Conservation (phyloP, 2,113 vertebrate genomes). For the Elephas maximus region DNA sequence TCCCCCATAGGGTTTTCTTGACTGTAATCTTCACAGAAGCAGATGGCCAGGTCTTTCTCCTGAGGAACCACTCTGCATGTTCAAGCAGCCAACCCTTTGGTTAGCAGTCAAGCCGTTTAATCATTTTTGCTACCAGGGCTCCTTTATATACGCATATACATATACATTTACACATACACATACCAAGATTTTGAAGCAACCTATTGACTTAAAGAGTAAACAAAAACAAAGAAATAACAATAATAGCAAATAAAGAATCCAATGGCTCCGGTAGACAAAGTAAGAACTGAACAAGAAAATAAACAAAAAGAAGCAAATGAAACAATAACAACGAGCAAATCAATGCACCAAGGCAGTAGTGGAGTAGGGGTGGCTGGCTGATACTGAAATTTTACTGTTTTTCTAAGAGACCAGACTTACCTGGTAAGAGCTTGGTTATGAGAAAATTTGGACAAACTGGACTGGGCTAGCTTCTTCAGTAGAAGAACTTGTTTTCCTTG, state of each 20-base stretch:
- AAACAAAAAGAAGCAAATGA: not conserved
- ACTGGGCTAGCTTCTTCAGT: not conserved
- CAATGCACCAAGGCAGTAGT: not conserved
- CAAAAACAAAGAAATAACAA: slow-evolving; percentile 10
- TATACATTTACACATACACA: not conserved
- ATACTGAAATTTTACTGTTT: not conserved
- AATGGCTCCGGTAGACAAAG: not conserved
- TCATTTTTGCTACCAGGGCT: too few relatives aligned
- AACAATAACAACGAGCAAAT: not conserved
- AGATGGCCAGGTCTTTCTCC: too few relatives aligned
- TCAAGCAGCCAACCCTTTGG: too few relatives aligned
- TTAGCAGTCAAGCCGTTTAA: too few relatives aligned
- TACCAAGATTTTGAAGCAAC: not conserved
- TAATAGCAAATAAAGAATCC: not conserved
- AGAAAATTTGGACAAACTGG: not conserved
- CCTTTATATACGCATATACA: not conserved
- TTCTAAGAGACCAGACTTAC: not conserved
- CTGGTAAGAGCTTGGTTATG: not conserved
- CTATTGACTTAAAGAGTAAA: not conserved
- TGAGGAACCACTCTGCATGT: too few relatives aligned
- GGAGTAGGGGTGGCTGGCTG: not conserved
- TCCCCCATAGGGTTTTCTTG: too few relatives aligned
- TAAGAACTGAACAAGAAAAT: not conserved
- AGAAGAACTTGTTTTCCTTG: not conserved
- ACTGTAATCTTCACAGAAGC: too few relatives aligned